Percentiles rank a stretch among this genome's conserved stretches.
phyloP scores from a whole-genome alignment of 2,113 vertebrate species.

The Willisornis vidua region DNA sequence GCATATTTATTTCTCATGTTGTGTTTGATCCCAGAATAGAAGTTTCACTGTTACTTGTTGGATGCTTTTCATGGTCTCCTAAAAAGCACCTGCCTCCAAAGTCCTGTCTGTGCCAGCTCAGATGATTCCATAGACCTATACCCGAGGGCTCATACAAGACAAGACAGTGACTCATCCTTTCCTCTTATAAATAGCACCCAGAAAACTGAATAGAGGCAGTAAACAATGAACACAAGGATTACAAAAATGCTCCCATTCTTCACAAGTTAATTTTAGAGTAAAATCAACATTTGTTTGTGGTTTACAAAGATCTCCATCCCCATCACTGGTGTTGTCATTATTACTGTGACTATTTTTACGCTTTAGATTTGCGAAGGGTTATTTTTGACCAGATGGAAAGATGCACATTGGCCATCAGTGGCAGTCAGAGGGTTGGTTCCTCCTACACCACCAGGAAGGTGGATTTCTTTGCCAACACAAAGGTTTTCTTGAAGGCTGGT shows the following conservation, averaged over 20 bases:
- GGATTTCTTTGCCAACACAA: background rate
- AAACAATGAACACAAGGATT: background rate
- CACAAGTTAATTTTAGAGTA: constrained; percentile 8
- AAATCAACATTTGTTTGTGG: background rate
- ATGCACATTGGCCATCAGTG: background rate
- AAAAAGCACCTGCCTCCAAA: background rate
- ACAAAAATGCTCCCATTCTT: constrained; percentile 9
- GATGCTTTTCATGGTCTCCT: background rate
- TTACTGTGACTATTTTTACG: background rate
- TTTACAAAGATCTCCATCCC: background rate
- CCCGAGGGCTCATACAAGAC: background rate
- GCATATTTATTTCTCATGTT: background rate
- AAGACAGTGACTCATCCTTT: constrained; percentile 15
- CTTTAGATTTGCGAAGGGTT: background rate
- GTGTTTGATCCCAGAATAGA: background rate
- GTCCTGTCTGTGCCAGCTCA: background rate
- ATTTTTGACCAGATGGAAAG: background rate
- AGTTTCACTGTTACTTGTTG: background rate
- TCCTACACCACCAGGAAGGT: background rate
- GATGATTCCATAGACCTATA: background rate
- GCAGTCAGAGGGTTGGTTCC: background rate
- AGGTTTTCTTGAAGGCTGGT: background rate
- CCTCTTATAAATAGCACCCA: background rate
- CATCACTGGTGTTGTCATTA: background rate
- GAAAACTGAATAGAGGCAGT: background rate